A percentile compares a stretch with the other conserved stretches of the same genome.
Conservation (phyloP, 2,113 vertebrate genomes). For the Ceyx margarethae region DNA sequence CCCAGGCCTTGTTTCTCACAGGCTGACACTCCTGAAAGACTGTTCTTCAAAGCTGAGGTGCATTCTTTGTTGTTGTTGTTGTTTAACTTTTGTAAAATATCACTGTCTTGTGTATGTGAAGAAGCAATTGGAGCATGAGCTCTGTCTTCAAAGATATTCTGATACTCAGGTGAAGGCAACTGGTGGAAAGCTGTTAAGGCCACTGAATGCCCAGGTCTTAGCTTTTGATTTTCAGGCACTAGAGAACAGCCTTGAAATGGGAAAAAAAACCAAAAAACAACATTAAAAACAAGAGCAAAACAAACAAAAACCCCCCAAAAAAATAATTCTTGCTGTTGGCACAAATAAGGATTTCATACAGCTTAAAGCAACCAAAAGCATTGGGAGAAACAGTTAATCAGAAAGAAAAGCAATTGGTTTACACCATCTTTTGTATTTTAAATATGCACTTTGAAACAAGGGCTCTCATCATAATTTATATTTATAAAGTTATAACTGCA, state of each 20-base stretch:
- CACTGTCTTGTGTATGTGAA: neutral
- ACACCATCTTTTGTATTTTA: neutral
- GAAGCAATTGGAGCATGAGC: neutral
- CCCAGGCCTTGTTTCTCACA: conserved; percentile 40
- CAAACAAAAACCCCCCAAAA: neutral
- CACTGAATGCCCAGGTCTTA: neutral
- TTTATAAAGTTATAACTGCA: neutral
- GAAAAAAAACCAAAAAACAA: neutral
- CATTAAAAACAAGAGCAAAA: neutral
- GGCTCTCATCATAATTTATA: neutral
- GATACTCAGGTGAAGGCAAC: neutral
- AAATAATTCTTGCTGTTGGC: neutral
- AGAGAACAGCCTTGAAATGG: conserved; percentile 24
- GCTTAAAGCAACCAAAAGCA: neutral
- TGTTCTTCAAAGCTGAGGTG: conserved; percentile 30
- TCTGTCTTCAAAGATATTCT: conserved; percentile 24
- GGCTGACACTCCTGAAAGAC: neutral
- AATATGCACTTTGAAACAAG: neutral
- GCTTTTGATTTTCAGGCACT: conserved; percentile 39
- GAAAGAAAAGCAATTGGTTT: neutral
- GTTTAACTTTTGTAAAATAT: neutral
- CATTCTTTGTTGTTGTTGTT: conserved; percentile 20
- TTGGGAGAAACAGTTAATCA: neutral
- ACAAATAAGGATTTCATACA: neutral
- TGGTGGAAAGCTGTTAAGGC: neutral